These are phyloP conservation scores for Neotoxoptera formosana DNA, from an alignment of 1,140 invertebrate genomes.

Conservation along the genomic window DNA sequence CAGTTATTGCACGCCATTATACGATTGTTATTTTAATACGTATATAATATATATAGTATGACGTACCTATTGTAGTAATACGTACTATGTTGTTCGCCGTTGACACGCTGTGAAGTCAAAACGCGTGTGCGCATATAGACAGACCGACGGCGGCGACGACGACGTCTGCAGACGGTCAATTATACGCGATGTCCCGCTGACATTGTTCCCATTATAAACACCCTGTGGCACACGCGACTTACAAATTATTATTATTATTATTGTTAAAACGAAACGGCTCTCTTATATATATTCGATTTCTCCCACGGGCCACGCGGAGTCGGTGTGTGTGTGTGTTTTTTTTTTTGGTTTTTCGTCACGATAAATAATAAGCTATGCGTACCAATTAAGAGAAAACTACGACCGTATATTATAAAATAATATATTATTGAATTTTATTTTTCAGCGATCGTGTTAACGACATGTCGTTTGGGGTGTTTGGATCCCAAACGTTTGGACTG, in stretches of 20 bases:
- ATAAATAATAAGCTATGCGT: background rate
- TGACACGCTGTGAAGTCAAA: slow-evolving; percentile 52
- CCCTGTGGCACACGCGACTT: slow-evolving; percentile 22
- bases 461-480: background rate
- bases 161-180: slow-evolving; percentile 48
- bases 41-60: no score
- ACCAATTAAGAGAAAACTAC: background rate
- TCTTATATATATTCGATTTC: background rate
- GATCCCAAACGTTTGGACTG: background rate
- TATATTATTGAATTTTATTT: background rate
- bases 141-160: no score
- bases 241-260: slow-evolving; percentile 13
- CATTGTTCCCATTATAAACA: slow-evolving; percentile 53
- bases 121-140: background rate
- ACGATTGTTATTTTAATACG: slow-evolving; percentile 1
- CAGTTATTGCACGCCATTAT: background rate
- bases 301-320: background rate
- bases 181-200: slow-evolving; percentile 52
- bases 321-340: background rate
- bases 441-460: background rate
- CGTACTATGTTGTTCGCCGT: background rate
- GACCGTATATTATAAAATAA: background rate
- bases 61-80: background rate
- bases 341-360: background rate
- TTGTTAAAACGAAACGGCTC: slow-evolving; percentile 39